A percentile compares a stretch with the other conserved stretches of the same genome.
Evolutionary conservation across 2,797 vertebrate species (phyloP).

Genomic region (Tenualosa ilisha): DNA sequence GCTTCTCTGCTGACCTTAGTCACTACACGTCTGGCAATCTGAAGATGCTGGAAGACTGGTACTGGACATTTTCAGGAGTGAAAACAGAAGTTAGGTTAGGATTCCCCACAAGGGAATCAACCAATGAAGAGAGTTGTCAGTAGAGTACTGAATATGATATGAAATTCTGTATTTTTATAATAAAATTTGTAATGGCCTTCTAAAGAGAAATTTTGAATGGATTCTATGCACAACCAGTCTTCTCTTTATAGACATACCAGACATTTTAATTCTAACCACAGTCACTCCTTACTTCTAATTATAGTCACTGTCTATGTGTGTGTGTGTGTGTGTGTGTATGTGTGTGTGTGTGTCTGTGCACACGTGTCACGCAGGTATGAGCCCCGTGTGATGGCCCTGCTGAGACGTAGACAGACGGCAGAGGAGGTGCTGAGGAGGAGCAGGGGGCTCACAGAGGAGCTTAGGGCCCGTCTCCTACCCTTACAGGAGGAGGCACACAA

Average conservation of each 20-base stretch:
- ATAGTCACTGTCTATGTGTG: constrained; percentile 28
- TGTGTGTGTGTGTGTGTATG: not conserved
- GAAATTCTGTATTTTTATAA: too few species aligned
- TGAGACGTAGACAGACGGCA: constrained; percentile 76
- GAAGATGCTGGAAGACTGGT: constrained; percentile 76
- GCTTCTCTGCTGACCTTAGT: constrained; percentile 81
- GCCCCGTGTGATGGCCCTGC: constrained; percentile 79
- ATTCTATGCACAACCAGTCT: not conserved
- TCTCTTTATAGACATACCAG: not conserved
- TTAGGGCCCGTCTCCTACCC: constrained; percentile 77
- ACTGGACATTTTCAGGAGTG: not conserved
- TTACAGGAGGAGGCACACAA: constrained; percentile 75
- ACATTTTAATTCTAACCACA: not conserved
- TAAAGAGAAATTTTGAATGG: not conserved
- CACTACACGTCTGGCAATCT: constrained; percentile 78
- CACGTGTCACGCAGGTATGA: constrained; percentile 68
- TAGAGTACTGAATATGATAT: not conserved
- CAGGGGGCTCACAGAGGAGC: constrained; percentile 74
- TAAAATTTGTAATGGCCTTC: not conserved
- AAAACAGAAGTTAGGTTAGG: not conserved
- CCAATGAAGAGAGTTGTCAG: not conserved
- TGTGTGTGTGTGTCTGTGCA: not conserved
- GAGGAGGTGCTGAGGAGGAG: constrained; percentile 77
- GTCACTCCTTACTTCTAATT: not conserved
- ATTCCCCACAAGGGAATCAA: not conserved